Base-by-base conservation (phyloP, 2,113 vertebrate species). In the Hippocampus barbouri region DNA sequence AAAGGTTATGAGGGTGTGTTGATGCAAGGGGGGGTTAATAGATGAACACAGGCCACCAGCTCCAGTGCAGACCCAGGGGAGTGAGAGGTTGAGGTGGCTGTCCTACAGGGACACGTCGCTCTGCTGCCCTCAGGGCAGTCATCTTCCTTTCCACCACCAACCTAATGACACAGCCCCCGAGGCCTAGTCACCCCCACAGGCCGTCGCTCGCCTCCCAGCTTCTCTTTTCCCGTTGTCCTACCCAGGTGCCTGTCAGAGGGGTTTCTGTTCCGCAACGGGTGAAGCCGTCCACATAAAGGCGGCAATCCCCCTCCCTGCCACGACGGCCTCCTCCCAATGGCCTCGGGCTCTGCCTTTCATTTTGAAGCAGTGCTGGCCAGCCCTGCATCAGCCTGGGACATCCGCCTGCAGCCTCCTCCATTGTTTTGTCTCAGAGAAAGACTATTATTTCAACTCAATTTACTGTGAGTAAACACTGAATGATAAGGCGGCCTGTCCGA, bases 391-490 rank as follows among this genome's bases (percentile, higher is more conserved):
- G 86, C 80, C 86, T 75, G 85, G 76, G 86, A 86, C 88, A 85
- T 87, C 83, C 51, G 87, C 85, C 85, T 78, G 82, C 86, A 86
- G 86, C 84, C 86, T 86, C 82, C 83, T 81, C 88, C 84, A 91
- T 92, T 91, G 90, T 92, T 88, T 89, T 74, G 84, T 84, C 86
- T 83, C 82, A 82, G 88, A 91, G 89, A 91, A 92, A 91, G 84
- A 88, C 90, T 91, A 93, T 93, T 93, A 93, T 93, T 92, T 93
- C 89, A 92, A 91, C 91, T 91, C 89, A 91, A 92, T 93, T 93
- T 91, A 92, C 88, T 92, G 88, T 87, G 89, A 93, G 91, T 92
- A 93, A 93, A 93, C 91, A 92, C 86, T 91, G 91, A 93, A 79
- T 89, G 89, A 92, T 92, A 89, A 85, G 85, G 73, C 86, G 81